Conservation (phyloP, 2,888 invertebrate genomes). For the Pammene fasciana region DNA sequence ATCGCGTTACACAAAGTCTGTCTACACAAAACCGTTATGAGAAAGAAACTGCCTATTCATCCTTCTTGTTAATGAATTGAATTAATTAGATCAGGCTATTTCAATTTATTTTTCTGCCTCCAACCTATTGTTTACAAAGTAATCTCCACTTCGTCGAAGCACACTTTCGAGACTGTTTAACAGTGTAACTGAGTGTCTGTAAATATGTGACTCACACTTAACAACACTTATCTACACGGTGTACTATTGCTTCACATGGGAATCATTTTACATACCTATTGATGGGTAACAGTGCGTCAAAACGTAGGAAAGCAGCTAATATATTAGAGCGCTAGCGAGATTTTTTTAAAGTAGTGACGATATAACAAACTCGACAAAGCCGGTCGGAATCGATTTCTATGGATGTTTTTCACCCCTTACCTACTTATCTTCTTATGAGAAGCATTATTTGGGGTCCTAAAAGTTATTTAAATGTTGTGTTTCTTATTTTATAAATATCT, state of each 20-base stretch:
- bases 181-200: constrained; percentile 15
- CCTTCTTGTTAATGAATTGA: constrained; percentile 5
- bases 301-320: background rate
- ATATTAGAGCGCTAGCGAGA: too few species aligned
- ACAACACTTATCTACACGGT: background rate
- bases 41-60: constrained; percentile 6
- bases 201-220: constrained; percentile 21
- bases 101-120: background rate
- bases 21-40: background rate
- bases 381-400: too few species aligned
- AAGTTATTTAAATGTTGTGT: too few species aligned
- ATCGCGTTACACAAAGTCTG: background rate
- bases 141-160: background rate
- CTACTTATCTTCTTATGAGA: too few species aligned
- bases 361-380: background rate
- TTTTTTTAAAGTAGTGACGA: too few species aligned
- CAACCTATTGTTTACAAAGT: constrained; percentile 10
- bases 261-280: constrained; percentile 4
- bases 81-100: constrained; percentile 10
- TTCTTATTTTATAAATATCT: too few species aligned
- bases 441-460: too few species aligned
- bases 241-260: background rate
- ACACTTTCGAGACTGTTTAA: constrained; percentile 8
- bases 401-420: too few species aligned
- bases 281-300: background rate